Conservation (phyloP, 2,797 vertebrate genomes). For the Esox masquinongy region DNA sequence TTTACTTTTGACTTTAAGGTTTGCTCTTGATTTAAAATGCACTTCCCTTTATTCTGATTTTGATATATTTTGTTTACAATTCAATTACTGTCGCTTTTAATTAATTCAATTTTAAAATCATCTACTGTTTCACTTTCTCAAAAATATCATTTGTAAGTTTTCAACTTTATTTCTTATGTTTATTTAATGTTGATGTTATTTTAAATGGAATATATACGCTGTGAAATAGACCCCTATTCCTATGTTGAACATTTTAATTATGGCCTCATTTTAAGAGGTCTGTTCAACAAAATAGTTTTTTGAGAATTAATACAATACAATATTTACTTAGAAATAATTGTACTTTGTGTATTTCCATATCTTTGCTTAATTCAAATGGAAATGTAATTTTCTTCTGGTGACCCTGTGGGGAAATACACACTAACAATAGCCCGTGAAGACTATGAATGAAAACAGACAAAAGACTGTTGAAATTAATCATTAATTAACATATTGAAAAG, state of each 20-base stretch:
- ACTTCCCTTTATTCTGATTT: no score
- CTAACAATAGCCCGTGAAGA: constrained; percentile 16
- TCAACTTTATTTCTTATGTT: constrained; percentile 24
- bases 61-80: no score
- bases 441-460: constrained; percentile 19
- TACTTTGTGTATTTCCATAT: constrained; percentile 38
- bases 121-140: no score
- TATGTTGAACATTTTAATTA: constrained; percentile 49
- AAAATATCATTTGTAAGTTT: no score
- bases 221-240: neutral
- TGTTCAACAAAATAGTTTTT: constrained; percentile 41
- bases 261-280: constrained; percentile 69
- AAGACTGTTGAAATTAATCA: constrained; percentile 23
- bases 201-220: no score
- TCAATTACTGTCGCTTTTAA: no score
- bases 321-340: constrained; percentile 36
- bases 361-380: constrained; percentile 10
- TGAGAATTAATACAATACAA: constrained; percentile 25
- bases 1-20: no score
- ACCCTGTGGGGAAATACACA: constrained; percentile 18
- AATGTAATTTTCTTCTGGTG: constrained; percentile 19
- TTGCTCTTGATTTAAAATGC: no score
- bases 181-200: neutral
- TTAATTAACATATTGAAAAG: constrained; percentile 25
- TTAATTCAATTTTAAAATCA: no score